Evolutionary conservation across 2,113 vertebrate genomes (phyloP).

Genomic region (Ceyx margarethae): DNA sequence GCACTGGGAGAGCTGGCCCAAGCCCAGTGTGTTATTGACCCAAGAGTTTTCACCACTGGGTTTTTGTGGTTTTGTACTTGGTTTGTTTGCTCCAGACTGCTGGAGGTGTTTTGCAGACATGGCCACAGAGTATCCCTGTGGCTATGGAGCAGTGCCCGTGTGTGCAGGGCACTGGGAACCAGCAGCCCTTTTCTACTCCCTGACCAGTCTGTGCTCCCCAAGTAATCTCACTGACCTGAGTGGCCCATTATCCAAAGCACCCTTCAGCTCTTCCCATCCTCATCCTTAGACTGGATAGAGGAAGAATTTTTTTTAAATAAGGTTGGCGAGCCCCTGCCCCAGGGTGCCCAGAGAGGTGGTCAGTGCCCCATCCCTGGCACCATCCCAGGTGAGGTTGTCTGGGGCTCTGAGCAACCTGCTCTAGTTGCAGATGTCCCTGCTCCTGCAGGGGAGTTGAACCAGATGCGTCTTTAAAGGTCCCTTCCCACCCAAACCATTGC

Average conservation of each 20-base stretch:
- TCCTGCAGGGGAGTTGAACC: neutral
- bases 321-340: neutral
- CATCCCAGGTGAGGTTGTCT: neutral
- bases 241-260: fast-evolving
- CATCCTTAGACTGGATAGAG: neutral
- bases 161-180: neutral
- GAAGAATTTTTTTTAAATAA: neutral
- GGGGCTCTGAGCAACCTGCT: neutral
- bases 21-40: neutral
- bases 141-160: neutral
- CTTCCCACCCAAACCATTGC: neutral
- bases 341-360: neutral
- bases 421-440: neutral
- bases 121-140: neutral
- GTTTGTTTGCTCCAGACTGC: neutral
- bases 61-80: neutral
- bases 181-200: neutral
- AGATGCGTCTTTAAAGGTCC: neutral
- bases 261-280: neutral
- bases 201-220: neutral
- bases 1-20: neutral
- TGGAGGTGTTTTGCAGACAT: neutral
- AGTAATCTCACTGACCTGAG: neutral
- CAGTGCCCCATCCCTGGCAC: neutral
- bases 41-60: neutral